Evolutionary conservation across 35 echinoderm and acorn worm species (phyloP).

Genomic region (Hemicentrotus pulcherrimus): DNA sequence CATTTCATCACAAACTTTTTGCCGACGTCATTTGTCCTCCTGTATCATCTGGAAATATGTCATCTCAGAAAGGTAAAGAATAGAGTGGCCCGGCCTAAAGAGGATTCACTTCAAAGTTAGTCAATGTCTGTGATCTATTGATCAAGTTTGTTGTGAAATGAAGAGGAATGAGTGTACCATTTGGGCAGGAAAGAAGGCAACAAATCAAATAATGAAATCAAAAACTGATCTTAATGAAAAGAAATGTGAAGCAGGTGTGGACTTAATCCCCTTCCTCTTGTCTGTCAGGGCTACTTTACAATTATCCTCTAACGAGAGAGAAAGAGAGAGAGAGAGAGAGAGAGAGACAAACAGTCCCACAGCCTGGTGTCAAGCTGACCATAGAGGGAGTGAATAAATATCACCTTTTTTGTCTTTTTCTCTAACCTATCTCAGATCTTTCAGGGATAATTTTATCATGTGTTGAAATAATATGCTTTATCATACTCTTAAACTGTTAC

Average conservation of each 20-base stretch:
- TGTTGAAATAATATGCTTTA: background rate
- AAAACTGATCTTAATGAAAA: constrained; percentile 43
- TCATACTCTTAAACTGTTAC: background rate
- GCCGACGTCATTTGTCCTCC: constrained; percentile 2
- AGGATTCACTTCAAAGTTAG: constrained; percentile 9
- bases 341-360: background rate
- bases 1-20: background rate
- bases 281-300: constrained; percentile 21
- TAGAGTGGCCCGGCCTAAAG: background rate
- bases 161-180: constrained; percentile 19
- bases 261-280: constrained; percentile 37
- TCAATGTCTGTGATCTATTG: constrained; percentile 18
- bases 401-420: background rate
- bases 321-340: too few species aligned
- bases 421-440: background rate
- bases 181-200: constrained; percentile 7
- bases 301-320: constrained; percentile 29
- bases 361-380: background rate
- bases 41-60: background rate
- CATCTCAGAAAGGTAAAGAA: background rate
- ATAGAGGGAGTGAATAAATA: background rate
- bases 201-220: constrained; percentile 45
- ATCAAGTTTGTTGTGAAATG: constrained; percentile 28
- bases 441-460: background rate
- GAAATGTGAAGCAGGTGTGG: constrained; percentile 43